Conservation (phyloP, 2,113 vertebrate genomes). For the Pontoporia blainvillei region DNA sequence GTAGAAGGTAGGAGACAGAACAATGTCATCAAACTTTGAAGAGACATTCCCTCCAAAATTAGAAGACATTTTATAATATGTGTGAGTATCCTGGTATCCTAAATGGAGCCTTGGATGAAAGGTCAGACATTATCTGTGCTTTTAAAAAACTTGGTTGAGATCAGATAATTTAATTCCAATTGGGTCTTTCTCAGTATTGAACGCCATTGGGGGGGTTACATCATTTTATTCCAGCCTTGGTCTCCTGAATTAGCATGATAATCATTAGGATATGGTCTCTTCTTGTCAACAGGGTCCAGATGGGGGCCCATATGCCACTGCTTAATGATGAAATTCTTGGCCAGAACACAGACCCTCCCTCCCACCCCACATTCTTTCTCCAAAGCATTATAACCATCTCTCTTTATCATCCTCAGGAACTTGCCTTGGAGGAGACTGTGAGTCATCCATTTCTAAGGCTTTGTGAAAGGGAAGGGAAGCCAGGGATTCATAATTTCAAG, state of each 20-base stretch:
- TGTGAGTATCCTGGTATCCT: not conserved
- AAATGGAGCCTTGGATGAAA: slow-evolving; percentile 49
- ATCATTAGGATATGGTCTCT: not conserved
- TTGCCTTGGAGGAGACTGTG: not conserved
- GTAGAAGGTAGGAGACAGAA: not conserved
- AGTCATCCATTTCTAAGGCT: slow-evolving; percentile 40
- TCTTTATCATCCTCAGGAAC: not conserved
- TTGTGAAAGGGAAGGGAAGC: not conserved
- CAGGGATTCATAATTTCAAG: slow-evolving; percentile 13
- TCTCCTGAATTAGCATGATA: not conserved
- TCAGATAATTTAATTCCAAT: slow-evolving; percentile 56
- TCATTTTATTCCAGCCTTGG: slow-evolving; percentile 44
- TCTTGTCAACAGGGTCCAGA: slow-evolving; percentile 34
- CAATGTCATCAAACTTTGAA: not conserved
- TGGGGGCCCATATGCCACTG: not conserved
- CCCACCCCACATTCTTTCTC: not conserved
- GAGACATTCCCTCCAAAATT: not conserved
- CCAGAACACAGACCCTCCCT: not conserved
- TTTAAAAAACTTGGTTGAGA: not conserved
- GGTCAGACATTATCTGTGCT: slow-evolving; percentile 23
- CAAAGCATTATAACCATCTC: not conserved
- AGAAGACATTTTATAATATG: not conserved
- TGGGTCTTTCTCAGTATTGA: not conserved
- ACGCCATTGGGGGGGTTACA: not conserved
- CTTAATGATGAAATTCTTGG: slow-evolving; percentile 36